Conservation (phyloP, 2,113 vertebrate genomes). For the Rattus norvegicus region GRCr8 NC_086020.1:246163001-246163500, state of each 20-base stretch:
- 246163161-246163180: not conserved
- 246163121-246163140: not conserved
- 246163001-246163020: not conserved
- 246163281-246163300: not conserved
- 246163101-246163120: not conserved
- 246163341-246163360: not conserved
- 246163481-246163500: not conserved
- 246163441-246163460: not conserved
- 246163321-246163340: not conserved
- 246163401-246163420: not conserved
- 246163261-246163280: not conserved
- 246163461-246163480: not conserved
- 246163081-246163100: conserved; percentile 10
- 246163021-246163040: not conserved
- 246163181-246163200: not conserved
- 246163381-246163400: not conserved
- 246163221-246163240: not conserved
- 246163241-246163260: not conserved
- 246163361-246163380: not conserved
- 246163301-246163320: not conserved
- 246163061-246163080: not conserved
- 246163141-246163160: not conserved
- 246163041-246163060: conserved; percentile 30
- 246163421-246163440: not conserved
- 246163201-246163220: not conserved